Percentiles rank a stretch among this genome's conserved stretches.
These are phyloP conservation scores for Momotus momota DNA, from an alignment of 2,797 vertebrate genomes.

Conservation along the genomic window DNA sequence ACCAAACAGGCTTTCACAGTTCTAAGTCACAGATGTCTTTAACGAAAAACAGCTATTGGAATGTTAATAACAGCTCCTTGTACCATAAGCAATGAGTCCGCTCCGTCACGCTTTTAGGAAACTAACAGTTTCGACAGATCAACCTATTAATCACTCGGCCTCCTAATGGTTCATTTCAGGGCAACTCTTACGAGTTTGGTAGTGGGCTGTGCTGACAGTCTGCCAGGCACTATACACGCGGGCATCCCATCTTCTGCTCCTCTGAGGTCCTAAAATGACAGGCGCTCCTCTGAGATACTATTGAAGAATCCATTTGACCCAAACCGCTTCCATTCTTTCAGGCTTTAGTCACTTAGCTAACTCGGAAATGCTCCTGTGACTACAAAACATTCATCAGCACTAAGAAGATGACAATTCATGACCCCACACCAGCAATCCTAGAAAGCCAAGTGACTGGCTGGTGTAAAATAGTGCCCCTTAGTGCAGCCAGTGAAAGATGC, in stretches of 20 bases:
- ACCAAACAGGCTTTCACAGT: conserved; percentile 62
- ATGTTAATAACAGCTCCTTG: conserved; percentile 58
- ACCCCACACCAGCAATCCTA: neutral
- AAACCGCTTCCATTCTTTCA: neutral
- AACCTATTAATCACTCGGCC: conserved; percentile 60
- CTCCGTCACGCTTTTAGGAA: conserved; percentile 56
- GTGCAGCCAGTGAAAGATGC: neutral
- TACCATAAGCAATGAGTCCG: conserved; percentile 54
- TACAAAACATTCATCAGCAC: neutral
- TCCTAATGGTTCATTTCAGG: conserved; percentile 2
- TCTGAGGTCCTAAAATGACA: neutral
- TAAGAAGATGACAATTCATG: conserved; percentile 2
- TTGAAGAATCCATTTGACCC: conserved; percentile 12
- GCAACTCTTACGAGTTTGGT: neutral
- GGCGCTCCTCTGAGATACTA: conserved; percentile 2
- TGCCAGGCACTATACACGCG: accelerated
- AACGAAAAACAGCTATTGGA: conserved; percentile 68
- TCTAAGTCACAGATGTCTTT: conserved; percentile 65
- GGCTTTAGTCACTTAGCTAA: conserved; percentile 11
- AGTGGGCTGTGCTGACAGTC: neutral
- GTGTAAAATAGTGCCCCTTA: neutral
- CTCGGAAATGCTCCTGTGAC: neutral
- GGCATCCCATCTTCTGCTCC: neutral
- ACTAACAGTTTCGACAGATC: conserved; percentile 37
- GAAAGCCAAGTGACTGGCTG: neutral